Percentiles rank a stretch among this genome's conserved stretches.
phyloP scores from a whole-genome alignment of 1,140 invertebrate species.

The Drosophila auraria region DNA sequence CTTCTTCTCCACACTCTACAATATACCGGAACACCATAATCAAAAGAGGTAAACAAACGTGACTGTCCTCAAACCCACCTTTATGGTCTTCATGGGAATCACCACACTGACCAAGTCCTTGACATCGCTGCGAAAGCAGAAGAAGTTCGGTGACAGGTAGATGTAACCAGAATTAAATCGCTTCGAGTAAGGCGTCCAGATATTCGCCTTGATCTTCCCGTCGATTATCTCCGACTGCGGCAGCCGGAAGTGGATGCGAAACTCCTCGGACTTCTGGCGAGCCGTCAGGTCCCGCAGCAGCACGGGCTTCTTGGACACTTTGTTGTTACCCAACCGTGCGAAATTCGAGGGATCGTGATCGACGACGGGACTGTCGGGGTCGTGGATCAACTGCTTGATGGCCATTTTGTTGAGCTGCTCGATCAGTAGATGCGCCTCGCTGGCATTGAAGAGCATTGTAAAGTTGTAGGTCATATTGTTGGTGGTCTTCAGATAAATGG shows the following conservation, averaged over 20 bases:
- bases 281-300: conserved; percentile 98
- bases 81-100: conserved; percentile 91
- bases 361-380: conserved; percentile 82
- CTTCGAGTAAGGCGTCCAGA: conserved; percentile 99
- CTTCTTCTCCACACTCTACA: conserved; percentile 86
- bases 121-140: conserved; percentile 98
- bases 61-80: conserved; percentile 36
- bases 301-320: conserved; percentile 94
- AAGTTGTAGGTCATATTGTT: conserved; percentile 84
- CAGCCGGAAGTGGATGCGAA: conserved; percentile 93
- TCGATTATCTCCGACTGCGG: conserved; percentile 96
- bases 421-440: conserved; percentile 96
- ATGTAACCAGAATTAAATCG: conserved; percentile 94
- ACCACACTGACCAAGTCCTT: conserved; percentile 93
- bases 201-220: conserved; percentile 91
- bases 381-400: conserved; percentile 91
- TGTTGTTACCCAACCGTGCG: conserved; percentile 90
- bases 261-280: conserved; percentile 94
- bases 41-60: no score
- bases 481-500: conserved; percentile 80
- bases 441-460: conserved; percentile 92
- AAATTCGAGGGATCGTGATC: conserved; percentile 70
- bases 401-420: conserved; percentile 98
- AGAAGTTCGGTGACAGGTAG: conserved; percentile 97
- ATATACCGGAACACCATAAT: background rate